Conservation (phyloP, 2,113 vertebrate genomes). For the Macrotus californicus region DNA sequence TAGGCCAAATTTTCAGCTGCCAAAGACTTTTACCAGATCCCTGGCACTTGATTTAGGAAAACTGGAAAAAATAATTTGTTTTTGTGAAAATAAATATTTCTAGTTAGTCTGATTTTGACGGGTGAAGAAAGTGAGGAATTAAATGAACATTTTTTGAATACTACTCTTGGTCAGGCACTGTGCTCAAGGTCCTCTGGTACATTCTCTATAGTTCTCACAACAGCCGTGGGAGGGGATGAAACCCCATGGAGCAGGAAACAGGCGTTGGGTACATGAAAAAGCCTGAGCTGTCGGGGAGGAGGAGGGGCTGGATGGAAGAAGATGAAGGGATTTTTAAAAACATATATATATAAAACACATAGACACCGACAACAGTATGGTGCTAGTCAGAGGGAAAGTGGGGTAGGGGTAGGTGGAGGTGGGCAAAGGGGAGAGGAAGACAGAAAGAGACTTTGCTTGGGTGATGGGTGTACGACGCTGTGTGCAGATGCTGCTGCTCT, state of each 20-base stretch:
- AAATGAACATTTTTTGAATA: slow-evolving; percentile 6
- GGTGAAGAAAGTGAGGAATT: slow-evolving; percentile 24
- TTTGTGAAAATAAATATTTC: slow-evolving; percentile 52
- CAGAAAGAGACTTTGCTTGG: no score
- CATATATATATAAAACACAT: no score
- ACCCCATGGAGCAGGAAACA: background rate
- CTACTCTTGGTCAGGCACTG: background rate
- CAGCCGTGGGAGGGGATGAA: background rate
- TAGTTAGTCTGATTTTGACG: slow-evolving; percentile 35
- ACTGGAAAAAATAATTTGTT: slow-evolving; percentile 44
- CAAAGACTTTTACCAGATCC: slow-evolving; percentile 64
- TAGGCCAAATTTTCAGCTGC: slow-evolving; percentile 52
- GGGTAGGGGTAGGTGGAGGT: no score
- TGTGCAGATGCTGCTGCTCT: no score
- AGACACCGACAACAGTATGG: no score
- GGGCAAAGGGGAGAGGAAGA: no score
- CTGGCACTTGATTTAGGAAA: slow-evolving; percentile 61
- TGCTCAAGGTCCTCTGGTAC: background rate
- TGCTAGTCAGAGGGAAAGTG: no score
- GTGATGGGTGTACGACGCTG: no score
- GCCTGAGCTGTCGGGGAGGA: no score
- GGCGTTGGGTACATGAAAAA: no score
- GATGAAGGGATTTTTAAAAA: no score
- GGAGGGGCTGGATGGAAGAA: no score
- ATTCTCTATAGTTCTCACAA: background rate